A percentile compares a stretch with the other conserved stretches of the same genome.
Conservation (phyloP, 2,113 vertebrate species). For the Pongo abelii region DNA sequence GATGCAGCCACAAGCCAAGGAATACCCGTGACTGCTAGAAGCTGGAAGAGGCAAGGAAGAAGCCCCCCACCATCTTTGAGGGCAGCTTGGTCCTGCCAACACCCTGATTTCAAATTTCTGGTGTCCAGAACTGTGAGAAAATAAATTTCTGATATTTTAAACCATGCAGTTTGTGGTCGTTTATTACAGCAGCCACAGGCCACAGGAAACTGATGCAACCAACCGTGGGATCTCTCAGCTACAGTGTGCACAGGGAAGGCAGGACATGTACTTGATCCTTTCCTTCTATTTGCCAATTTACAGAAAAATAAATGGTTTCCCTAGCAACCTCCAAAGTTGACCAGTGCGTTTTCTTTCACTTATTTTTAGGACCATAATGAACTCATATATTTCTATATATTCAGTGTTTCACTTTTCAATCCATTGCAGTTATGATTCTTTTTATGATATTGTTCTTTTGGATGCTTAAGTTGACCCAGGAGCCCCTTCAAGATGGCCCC, state of each 20-base stretch:
- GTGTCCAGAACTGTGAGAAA: not conserved
- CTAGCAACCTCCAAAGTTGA: not conserved
- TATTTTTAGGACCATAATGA: not conserved
- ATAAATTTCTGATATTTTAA: not conserved
- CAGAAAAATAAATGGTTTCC: not conserved
- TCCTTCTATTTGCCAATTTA: not conserved
- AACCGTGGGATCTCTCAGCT: not conserved
- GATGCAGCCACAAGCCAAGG: not conserved
- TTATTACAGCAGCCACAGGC: not conserved
- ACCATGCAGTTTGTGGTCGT: not conserved
- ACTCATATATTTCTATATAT: not conserved
- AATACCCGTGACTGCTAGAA: not conserved
- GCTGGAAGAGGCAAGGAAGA: not conserved
- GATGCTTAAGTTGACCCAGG: not conserved
- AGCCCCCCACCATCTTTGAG: no score
- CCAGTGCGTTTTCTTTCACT: not conserved
- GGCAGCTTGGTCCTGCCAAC: no score
- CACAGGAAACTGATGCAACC: not conserved
- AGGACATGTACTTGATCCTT: not conserved
- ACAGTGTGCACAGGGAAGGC: not conserved
- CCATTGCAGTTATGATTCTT: not conserved
- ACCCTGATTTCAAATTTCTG: not conserved
- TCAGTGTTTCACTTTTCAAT: not conserved
- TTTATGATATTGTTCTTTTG: not conserved
- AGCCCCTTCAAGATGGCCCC: not conserved